Evolutionary conservation across 2,113 vertebrate species (phyloP).

Genomic region (Pleuronectes platessa): DNA sequence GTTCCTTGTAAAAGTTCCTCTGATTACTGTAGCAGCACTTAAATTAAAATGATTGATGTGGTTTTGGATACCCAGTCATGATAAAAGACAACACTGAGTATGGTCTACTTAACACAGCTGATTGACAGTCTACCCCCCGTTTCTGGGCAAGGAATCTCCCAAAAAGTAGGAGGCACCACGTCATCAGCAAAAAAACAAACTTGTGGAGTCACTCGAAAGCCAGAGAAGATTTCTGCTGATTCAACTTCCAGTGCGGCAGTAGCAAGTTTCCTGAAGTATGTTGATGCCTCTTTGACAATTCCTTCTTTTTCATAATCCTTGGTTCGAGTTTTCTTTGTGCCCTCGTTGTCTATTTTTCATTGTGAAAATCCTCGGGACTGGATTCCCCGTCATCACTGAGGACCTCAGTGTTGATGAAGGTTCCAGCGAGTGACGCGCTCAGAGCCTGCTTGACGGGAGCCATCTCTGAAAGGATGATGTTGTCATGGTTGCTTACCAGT

Average conservation of each 20-base stretch:
- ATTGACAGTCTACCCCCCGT: conserved; percentile 22
- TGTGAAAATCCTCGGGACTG: conserved; percentile 88
- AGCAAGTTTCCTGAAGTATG: conserved; percentile 67
- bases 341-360: conserved; percentile 78
- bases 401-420: conserved; percentile 90
- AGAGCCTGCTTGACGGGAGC: conserved; percentile 88
- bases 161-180: conserved; percentile 59
- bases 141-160: conserved; percentile 43
- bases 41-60: conserved; percentile 45
- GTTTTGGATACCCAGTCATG: conserved; percentile 41
- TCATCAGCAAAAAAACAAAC: conserved; percentile 60
- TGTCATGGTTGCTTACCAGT: conserved; percentile 90
- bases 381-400: conserved; percentile 87
- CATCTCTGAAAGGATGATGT: conserved; percentile 93
- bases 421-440: conserved; percentile 85
- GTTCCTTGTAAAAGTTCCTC: conserved; percentile 18
- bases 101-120: conserved; percentile 36
- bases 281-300: conserved; percentile 43
- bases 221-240: conserved; percentile 33
- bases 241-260: conserved; percentile 65
- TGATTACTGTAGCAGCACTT: conserved; percentile 62
- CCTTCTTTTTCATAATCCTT: conserved; percentile 53
- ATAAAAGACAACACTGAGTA: conserved; percentile 37
- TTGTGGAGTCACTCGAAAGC: conserved; percentile 50
- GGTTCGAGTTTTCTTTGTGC: conserved; percentile 50